Evolutionary conservation across 1,140 invertebrate genomes (phyloP), one percentile per base, ranked within the genome.

Genomic region (Drosophila trapezifrons): DNA sequence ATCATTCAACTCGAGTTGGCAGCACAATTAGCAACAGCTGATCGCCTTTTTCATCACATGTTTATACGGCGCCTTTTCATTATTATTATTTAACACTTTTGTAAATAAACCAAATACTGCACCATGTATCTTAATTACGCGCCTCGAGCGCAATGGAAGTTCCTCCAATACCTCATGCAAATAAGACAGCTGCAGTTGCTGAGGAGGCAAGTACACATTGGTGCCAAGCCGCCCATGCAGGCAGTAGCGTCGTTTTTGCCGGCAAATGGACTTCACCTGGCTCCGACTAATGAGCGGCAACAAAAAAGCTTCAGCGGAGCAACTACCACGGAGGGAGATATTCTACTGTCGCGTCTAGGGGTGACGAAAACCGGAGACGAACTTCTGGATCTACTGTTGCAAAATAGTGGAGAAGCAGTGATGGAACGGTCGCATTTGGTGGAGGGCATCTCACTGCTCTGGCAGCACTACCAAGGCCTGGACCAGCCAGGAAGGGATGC

Each of bases 71-170:
- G 42, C 17, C 51, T 25, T 70, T 75, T 63, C 54, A 58, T 67
- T 80, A 52, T 71, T 80, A 77, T 83, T 87, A 80, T 83, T 87
- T 78, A 87, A 87, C 73, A 59, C 46, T 57, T 78, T 52, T 45
- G 52, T 89, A 58, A 77, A 83, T 87, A 57, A 72, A 81, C 45
- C 3, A 20, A 29, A 4, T n/a, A 38, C 18, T 32, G 12, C 3
- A 15, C 8, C 18, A 87, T 87, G 83, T 87, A 77, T 71, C 35
- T 80, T 3, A 87, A 65, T 40, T 58, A 46, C 45, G 46, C 74
- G 10, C 66, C 69, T 4, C 76, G 73, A 9, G 9, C 42, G 1
- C 72, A 70, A 63, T 84, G 65, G 69, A 89, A 83, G 29, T 75
- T 45, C 27, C 4, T 80, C 6, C 79, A 83, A 51, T 80, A 83